These are phyloP conservation scores for Bergia sp. DNA, from an alignment of 92 coral and sea anemone genomes.

Conservation along the genomic window DNA sequence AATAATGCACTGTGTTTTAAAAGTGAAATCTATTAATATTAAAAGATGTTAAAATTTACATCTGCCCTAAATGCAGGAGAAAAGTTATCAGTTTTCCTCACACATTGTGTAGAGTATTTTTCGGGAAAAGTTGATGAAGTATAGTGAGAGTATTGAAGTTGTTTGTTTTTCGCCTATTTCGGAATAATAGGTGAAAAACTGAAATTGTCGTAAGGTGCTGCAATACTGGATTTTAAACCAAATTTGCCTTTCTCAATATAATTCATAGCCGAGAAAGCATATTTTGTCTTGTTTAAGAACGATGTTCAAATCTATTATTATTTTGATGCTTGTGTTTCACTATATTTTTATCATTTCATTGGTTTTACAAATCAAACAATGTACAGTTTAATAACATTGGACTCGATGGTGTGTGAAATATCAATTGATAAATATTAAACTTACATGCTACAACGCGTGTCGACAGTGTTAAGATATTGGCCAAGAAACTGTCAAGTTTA, in stretches of 20 bases:
- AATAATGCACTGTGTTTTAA: neutral
- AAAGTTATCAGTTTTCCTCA: neutral
- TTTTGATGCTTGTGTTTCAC: neutral
- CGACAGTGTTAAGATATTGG: neutral
- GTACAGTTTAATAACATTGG: neutral
- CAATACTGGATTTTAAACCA: no score
- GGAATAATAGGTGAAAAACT: neutral
- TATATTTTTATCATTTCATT: neutral
- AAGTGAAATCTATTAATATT: no score
- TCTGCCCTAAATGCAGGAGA: neutral
- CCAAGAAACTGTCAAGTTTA: neutral
- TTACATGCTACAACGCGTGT: neutral
- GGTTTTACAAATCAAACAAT: neutral
- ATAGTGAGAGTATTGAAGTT: neutral
- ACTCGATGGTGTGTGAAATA: neutral
- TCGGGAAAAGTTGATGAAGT: neutral
- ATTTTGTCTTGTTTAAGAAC: neutral
- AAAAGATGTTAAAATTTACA: no score
- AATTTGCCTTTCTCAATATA: neutral
- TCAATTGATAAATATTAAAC: neutral
- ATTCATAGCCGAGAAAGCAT: neutral
- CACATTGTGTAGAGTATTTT: neutral
- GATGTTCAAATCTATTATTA: no score
- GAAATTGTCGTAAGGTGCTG: neutral
- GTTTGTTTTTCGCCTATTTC: neutral